Conservation (phyloP, 2,113 vertebrate species). For the Pimephales promelas region DNA sequence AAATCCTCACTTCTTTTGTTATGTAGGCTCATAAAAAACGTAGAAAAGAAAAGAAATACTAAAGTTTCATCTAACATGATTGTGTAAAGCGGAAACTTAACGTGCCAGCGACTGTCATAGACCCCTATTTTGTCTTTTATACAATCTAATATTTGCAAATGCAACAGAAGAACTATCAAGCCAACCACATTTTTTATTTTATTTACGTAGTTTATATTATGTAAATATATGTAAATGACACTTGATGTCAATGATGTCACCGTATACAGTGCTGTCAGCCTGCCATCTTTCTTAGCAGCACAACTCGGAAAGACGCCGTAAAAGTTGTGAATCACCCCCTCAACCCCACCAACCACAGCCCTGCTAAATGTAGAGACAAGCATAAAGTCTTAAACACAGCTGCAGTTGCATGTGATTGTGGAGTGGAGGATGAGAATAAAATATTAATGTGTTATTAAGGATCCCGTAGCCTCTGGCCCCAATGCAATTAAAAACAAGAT, state of each 20-base stretch:
- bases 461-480: conserved; percentile 39
- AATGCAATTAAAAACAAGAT: conserved; percentile 46
- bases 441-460: conserved; percentile 43
- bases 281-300: neutral
- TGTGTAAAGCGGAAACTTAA: neutral
- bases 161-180: neutral
- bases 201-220: neutral
- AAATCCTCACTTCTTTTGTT: conserved; percentile 3
- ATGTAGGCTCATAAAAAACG: neutral
- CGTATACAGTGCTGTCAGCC: neutral
- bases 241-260: conserved; percentile 14
- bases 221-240: conserved; percentile 27
- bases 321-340: neutral
- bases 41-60: neutral
- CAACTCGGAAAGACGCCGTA: neutral
- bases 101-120: neutral
- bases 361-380: neutral
- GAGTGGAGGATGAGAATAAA: conserved; percentile 28
- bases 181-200: conserved; percentile 15
- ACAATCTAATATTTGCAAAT: neutral
- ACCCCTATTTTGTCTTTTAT: neutral
- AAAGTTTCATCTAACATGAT: neutral
- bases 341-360: neutral
- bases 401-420: conserved; percentile 21
- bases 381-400: conserved; percentile 23